These are phyloP conservation scores for Scaptodrosophila lebanonensis DNA, from an alignment of 1,140 invertebrate species.

Conservation along the genomic window DNA sequence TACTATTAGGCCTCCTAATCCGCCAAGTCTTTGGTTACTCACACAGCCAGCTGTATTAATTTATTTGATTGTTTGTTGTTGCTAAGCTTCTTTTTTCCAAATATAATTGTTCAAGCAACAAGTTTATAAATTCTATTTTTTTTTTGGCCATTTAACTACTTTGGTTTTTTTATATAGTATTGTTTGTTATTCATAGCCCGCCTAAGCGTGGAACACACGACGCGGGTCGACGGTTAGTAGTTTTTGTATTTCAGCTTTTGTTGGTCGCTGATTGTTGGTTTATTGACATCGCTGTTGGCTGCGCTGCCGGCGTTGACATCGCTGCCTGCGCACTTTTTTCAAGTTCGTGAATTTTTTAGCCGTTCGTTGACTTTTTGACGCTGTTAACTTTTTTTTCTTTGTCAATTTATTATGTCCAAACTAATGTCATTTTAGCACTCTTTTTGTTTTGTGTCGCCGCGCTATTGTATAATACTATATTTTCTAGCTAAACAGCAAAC, in stretches of 20 bases:
- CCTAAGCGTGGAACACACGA: no score
- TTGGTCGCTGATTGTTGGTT: constrained; percentile 48
- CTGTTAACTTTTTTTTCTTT: constrained; percentile 36
- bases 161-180: constrained; percentile 10
- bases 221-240: constrained; percentile 54
- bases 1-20: no score
- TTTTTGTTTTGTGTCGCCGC: constrained; percentile 23
- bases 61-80: constrained; percentile 2
- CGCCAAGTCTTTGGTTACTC: no score
- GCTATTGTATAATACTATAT: constrained; percentile 9
- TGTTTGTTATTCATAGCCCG: constrained; percentile 51
- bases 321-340: constrained; percentile 42
- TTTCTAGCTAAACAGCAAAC: no score
- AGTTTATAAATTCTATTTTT: constrained; percentile 26
- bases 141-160: constrained; percentile 21
- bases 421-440: constrained; percentile 59
- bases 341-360: constrained; percentile 75
- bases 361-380: constrained; percentile 66
- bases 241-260: no score
- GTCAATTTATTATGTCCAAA: constrained; percentile 56
- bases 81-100: constrained; percentile 2
- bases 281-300: constrained; percentile 59
- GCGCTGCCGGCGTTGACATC: constrained; percentile 22
- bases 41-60: neutral
- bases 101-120: constrained; percentile 20